Percentiles rank a stretch among this genome's conserved stretches.
phyloP scores from a whole-genome alignment of 1,140 invertebrate species.

The Brachionus koreanus region DNA sequence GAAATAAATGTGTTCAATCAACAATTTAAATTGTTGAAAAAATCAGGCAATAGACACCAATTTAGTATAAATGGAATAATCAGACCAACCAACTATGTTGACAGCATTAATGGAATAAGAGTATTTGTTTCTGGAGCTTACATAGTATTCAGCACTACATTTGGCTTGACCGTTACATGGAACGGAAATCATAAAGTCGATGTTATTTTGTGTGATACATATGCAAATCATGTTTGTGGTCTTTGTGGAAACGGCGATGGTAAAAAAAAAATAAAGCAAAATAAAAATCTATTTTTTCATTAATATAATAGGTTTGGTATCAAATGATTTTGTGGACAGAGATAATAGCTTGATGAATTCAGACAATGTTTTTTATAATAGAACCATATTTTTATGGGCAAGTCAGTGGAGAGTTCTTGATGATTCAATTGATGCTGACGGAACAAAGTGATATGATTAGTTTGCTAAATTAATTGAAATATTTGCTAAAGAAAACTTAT shows the following conservation, averaged over 20 bases:
- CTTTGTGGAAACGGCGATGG: conserved; percentile 35
- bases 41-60: neutral
- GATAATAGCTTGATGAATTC: neutral
- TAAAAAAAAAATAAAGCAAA: neutral
- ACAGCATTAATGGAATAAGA: neutral
- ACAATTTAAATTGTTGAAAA: conserved; percentile 2
- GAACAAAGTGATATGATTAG: neutral
- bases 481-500: neutral
- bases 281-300: neutral
- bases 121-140: conserved; percentile 19
- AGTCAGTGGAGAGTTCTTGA: conserved; percentile 28
- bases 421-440: neutral
- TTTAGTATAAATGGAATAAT: neutral
- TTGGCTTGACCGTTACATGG: conserved; percentile 34
- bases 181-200: conserved; percentile 27
- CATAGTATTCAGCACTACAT: neutral
- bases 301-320: neutral
- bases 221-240: conserved; percentile 31
- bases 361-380: neutral
- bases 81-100: conserved; percentile 12
- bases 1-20: conserved; percentile 29
- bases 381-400: neutral
- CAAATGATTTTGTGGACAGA: conserved; percentile 37
- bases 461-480: neutral
- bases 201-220: conserved; percentile 26